Base-by-base conservation (phyloP, 2,113 vertebrate species). In the Capreolus pygargus region DNA sequence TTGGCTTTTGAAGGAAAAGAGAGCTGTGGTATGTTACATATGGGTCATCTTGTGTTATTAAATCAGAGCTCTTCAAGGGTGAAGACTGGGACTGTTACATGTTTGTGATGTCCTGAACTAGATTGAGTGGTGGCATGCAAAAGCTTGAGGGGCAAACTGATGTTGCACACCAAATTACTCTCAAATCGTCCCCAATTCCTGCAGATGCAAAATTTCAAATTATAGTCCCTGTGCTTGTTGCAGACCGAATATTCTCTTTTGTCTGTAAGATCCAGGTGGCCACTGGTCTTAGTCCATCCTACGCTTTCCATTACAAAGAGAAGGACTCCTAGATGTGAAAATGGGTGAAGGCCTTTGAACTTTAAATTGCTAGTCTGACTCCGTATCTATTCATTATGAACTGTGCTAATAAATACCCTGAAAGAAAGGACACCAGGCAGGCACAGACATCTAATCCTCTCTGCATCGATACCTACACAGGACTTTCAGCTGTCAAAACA, bases 1-100 rank as follows among this genome's bases (percentile, higher is more conserved):
- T 93, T 96, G 61, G 13, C 27, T 91, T 84, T 89, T 91, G 47
- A 76, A 90, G 27, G 52, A 81, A 91, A 83, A 92, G 81, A 93
- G 67, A 84, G 23, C 25, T 0, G 6, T 12, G 28, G 30, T 64
- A 5, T 67, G 57, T 98, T 92, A 85, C 30, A 58, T 92, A 21
- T 58, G 47, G 11, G 17, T 67, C 57, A 12, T 28, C 61, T n/a
- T 81, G 9, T 47, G 28, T 43, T 94, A 45, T 50, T 85, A 81
- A 85, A 27, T 86, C 50, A 58, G 64, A 89, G 17, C 36, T 43
- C 52, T 55, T 83, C 28, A 15, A 67, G 43, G 90, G 36, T 81
- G 28, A 30, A 74, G 45, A 30, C 95, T 43, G 1, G 36, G 70
- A 23, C 30, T n/a, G 13, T 5, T 4, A 9, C 70, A 8, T 64